Conservation (phyloP, 2,797 vertebrate genomes). For the Hapalemur alaotrensis region DNA sequence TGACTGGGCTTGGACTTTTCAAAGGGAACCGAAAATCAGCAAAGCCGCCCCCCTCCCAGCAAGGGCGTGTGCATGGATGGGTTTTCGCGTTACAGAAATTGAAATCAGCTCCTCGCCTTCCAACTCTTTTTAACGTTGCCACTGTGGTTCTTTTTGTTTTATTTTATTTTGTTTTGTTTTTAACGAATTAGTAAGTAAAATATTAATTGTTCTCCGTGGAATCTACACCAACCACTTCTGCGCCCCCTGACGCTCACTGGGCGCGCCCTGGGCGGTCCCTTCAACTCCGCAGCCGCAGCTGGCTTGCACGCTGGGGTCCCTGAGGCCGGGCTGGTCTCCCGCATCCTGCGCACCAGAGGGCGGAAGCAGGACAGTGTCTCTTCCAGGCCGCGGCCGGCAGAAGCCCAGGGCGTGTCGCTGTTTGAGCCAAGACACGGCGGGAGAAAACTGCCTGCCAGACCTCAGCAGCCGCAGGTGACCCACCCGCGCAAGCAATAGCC, state of each 20-base stretch:
- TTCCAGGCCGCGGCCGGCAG: accelerated
- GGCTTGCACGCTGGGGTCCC: too few relatives aligned
- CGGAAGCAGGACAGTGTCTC: neutral
- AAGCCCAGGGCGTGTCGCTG: neutral
- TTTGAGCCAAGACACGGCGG: neutral
- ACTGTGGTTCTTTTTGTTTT: neutral
- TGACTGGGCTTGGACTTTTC: neutral
- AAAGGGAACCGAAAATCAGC: neutral
- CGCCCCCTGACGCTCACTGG: neutral
- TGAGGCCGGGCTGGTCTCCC: neutral
- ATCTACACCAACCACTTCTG: neutral
- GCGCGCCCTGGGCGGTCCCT: accelerated
- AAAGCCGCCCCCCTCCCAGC: neutral
- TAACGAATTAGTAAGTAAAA: slow-evolving; percentile 10
- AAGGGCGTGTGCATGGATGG: too few relatives aligned
- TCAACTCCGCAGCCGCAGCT: accelerated
- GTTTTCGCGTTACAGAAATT: neutral
- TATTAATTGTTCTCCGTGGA: neutral
- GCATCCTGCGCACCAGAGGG: neutral
- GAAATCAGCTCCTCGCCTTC: neutral
- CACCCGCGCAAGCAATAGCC: accelerated
- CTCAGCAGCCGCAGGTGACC: neutral
- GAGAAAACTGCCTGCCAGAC: neutral
- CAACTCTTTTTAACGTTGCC: neutral
- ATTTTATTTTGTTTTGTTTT: neutral